Percentiles rank a stretch among this genome's conserved stretches.
phyloP scores from a whole-genome alignment of 92 coral and sea anemone species.

The Porites cylindrica region DNA sequence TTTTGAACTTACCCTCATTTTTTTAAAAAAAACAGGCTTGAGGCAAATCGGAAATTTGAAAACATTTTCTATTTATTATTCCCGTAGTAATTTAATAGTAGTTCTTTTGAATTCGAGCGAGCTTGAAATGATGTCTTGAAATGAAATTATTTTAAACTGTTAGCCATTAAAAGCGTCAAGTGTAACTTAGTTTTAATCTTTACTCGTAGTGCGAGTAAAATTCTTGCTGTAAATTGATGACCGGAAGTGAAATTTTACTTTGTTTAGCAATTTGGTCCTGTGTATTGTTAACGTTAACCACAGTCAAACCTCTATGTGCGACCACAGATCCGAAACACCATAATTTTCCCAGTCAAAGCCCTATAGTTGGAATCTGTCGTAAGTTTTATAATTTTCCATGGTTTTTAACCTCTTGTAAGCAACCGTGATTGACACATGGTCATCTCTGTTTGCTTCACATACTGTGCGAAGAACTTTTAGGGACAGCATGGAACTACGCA shows the following conservation, averaged over 20 bases:
- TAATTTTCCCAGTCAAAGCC: too few relatives aligned
- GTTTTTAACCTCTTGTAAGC: too few relatives aligned
- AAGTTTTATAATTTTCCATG: too few relatives aligned
- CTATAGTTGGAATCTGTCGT: too few relatives aligned
- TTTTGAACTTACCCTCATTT: too few relatives aligned
- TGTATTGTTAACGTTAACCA: background rate
- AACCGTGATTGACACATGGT: too few relatives aligned
- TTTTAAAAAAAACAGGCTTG: background rate
- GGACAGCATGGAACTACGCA: too few relatives aligned
- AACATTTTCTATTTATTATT: too few relatives aligned
- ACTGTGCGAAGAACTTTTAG: too few relatives aligned
- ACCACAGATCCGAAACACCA: too few relatives aligned
- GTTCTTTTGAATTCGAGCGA: background rate
- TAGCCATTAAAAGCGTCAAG: background rate
- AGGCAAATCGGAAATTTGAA: background rate
- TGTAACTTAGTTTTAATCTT: background rate
- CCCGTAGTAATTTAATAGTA: background rate
- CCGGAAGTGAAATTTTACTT: conserved; percentile 20
- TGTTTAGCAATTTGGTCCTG: conserved; percentile 1
- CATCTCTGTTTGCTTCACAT: too few relatives aligned
- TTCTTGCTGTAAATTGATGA: background rate
- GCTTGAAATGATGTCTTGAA: background rate
- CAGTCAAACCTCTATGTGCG: too few relatives aligned
- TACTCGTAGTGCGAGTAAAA: background rate
- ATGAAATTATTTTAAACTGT: background rate